Evolutionary conservation across 2,797 vertebrate species (phyloP).

Genomic region (Myiothlypis chrysogaster): DNA sequence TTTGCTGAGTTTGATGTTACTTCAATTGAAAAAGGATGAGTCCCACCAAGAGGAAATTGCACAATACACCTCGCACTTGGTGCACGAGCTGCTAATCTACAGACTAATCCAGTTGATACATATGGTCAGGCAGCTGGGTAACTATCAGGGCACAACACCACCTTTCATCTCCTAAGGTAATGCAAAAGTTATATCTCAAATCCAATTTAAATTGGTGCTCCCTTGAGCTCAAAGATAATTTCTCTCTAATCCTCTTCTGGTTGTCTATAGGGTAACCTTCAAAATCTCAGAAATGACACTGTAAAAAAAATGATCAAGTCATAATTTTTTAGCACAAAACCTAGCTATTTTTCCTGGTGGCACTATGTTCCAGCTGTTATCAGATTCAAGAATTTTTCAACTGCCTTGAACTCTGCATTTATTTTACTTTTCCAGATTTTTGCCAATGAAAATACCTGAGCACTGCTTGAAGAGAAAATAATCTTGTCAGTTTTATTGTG

Average conservation of each 20-base stretch:
- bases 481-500: constrained; percentile 25
- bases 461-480: constrained; percentile 40
- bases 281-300: constrained; percentile 24
- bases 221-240: constrained; percentile 63
- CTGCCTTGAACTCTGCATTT: constrained; percentile 40
- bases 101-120: constrained; percentile 8
- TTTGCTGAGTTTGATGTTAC: neutral
- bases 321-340: constrained; percentile 44
- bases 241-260: constrained; percentile 57
- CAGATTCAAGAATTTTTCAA: constrained; percentile 18
- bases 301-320: constrained; percentile 29
- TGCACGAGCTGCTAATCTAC: neutral
- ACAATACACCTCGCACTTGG: neutral
- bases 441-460: constrained; percentile 41
- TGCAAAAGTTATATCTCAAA: constrained; percentile 52
- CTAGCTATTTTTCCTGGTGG: constrained; percentile 21
- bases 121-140: constrained; percentile 12
- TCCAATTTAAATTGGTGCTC: constrained; percentile 60
- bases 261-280: constrained; percentile 49
- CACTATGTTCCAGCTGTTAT: constrained; percentile 16
- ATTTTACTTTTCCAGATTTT: constrained; percentile 35
- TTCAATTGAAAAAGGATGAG: neutral
- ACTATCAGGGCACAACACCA: neutral
- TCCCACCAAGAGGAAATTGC: neutral
- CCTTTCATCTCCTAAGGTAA: constrained; percentile 38